phyloP scores from a whole-genome alignment of 2,113 vertebrate species.

The Cricetomys ansorgei region DNA sequence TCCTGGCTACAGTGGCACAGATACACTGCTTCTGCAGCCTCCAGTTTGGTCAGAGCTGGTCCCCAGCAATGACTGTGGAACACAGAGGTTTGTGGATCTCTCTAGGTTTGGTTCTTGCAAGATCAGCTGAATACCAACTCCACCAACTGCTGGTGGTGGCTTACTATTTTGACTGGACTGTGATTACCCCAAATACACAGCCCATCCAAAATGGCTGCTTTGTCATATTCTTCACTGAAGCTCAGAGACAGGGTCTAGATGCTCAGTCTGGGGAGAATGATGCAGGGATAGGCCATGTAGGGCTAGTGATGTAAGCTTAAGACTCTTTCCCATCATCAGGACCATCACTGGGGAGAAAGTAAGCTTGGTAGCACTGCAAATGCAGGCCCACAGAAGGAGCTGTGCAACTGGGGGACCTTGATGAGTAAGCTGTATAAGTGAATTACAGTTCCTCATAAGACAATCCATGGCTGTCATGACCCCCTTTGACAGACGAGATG shows the following conservation, averaged over 20 bases:
- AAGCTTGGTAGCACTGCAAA: too few relatives aligned
- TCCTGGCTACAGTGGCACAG: rapidly evolving
- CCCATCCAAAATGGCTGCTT: neutral
- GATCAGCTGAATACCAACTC: too few relatives aligned
- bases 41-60: neutral
- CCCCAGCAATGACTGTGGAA: neutral
- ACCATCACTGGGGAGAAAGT: neutral
- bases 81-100: too few relatives aligned
- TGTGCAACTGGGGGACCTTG: neutral
- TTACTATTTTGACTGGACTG: neutral
- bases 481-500: neutral
- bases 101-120: neutral
- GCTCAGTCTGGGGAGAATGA: rapidly evolving
- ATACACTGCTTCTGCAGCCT: rapidly evolving
- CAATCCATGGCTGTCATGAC: neutral
- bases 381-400: neutral
- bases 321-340: neutral
- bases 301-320: neutral
- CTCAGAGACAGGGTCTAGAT: neutral
- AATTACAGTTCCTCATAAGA: neutral
- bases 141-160: too few relatives aligned
- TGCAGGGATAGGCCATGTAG: neutral
- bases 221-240: neutral
- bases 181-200: too few relatives aligned
- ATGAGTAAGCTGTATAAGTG: too few relatives aligned